A percentile compares a stretch with the other conserved stretches of the same genome.
Evolutionary conservation across 2,113 vertebrate species (phyloP).

Genomic region (sheep (Ovis aries)): ARS-UI_Ramb_v3.0 NC_056080.1:93135001-93135500

Average conservation of each 20-base stretch:
- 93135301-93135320: neutral
- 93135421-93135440: conserved; percentile 40
- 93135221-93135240: neutral
- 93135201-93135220: neutral
- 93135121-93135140: neutral
- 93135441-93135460: conserved; percentile 58
- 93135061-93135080: conserved; percentile 21
- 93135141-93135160: conserved; percentile 20
- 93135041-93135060: neutral
- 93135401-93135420: conserved; percentile 57
- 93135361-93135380: conserved; percentile 20
- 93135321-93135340: conserved; percentile 31
- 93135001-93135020: neutral
- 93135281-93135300: neutral
- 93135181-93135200: conserved; percentile 3
- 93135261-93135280: conserved; percentile 9
- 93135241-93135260: conserved; percentile 9
- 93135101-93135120: conserved; percentile 35
- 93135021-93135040: neutral
- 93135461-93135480: conserved; percentile 66
- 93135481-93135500: conserved; percentile 50
- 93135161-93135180: conserved; percentile 26
- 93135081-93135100: neutral
- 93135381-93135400: conserved; percentile 51
- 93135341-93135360: neutral